Conservation (phyloP, 2,888 invertebrate species). For the Ecliptopera silaceata region DNA sequence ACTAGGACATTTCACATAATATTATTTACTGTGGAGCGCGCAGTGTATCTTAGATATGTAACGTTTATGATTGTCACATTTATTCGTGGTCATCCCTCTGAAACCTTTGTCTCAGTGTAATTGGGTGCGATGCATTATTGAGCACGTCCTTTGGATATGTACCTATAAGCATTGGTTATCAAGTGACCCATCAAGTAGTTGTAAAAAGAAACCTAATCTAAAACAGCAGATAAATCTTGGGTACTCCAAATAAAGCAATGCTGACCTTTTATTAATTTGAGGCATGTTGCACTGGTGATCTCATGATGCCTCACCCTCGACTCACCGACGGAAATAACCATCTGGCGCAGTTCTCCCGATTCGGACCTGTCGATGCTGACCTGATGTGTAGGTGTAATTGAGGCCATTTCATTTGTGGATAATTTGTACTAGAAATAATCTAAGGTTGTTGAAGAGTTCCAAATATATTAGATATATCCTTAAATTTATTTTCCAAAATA, state of each 20-base stretch:
- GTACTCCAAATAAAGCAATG: slow-evolving; percentile 18
- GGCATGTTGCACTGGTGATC: slow-evolving; percentile 58
- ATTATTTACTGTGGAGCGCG: too few species aligned
- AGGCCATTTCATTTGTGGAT: slow-evolving; percentile 45
- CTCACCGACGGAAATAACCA: slow-evolving; percentile 74
- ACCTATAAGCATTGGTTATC: too few species aligned
- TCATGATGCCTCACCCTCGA: slow-evolving; percentile 65
- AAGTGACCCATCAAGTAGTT: too few species aligned
- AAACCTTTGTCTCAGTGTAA: too few species aligned
- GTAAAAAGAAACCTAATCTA: neutral
- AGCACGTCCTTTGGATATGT: too few species aligned
- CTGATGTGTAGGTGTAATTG: slow-evolving; percentile 43
- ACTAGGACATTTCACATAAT: too few species aligned
- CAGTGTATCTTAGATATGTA: too few species aligned
- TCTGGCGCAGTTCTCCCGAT: slow-evolving; percentile 59
- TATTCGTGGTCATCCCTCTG: too few species aligned
- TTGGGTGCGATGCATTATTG: too few species aligned
- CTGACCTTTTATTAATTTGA: slow-evolving; percentile 31
- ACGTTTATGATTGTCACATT: too few species aligned
- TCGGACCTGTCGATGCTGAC: slow-evolving; percentile 51
- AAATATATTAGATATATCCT: too few species aligned
- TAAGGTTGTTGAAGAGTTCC: neutral
- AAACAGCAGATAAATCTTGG: slow-evolving; percentile 16
- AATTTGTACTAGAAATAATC: slow-evolving; percentile 30
- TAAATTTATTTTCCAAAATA: too few species aligned